Conservation (phyloP, 2,888 invertebrate species). For the Monochamus alternatus region DNA sequence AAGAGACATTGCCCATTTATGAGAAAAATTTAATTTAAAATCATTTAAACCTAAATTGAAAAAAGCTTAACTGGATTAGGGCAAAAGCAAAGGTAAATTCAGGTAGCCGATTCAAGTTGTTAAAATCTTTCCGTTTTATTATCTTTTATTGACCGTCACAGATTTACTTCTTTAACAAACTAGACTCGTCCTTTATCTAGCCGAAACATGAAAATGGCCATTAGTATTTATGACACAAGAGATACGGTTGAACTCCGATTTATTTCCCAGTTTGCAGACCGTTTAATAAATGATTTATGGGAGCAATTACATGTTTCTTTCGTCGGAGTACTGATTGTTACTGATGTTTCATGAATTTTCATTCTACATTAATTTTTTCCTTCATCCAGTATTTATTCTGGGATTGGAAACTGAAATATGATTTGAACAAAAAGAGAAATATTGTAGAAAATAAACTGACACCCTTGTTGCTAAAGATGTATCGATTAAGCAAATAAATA, state of each 20-base stretch:
- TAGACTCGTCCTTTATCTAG: neutral
- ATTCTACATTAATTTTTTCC: too few species aligned
- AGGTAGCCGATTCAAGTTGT: neutral
- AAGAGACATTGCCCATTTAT: neutral
- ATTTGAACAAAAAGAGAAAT: too few species aligned
- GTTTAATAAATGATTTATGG: slow-evolving; percentile 1
- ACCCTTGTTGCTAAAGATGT: too few species aligned
- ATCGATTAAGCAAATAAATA: too few species aligned
- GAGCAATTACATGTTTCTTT: neutral
- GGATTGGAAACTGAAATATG: too few species aligned
- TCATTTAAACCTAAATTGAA: neutral
- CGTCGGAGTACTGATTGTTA: too few species aligned
- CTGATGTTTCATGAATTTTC: too few species aligned
- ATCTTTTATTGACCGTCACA: slow-evolving; percentile 1
- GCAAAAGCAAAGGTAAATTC: neutral
- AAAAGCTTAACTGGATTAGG: neutral
- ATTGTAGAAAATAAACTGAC: too few species aligned
- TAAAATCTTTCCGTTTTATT: neutral
- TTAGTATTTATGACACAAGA: neutral
- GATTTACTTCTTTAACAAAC: neutral
- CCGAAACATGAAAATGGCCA: neutral
- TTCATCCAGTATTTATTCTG: too few species aligned
- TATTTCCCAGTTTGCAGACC: slow-evolving; percentile 3
- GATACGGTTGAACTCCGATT: neutral
- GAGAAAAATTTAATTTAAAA: neutral